These are phyloP conservation scores for Australoheros facetus DNA, from an alignment of 2,797 vertebrate species.

Conservation along the genomic window DNA sequence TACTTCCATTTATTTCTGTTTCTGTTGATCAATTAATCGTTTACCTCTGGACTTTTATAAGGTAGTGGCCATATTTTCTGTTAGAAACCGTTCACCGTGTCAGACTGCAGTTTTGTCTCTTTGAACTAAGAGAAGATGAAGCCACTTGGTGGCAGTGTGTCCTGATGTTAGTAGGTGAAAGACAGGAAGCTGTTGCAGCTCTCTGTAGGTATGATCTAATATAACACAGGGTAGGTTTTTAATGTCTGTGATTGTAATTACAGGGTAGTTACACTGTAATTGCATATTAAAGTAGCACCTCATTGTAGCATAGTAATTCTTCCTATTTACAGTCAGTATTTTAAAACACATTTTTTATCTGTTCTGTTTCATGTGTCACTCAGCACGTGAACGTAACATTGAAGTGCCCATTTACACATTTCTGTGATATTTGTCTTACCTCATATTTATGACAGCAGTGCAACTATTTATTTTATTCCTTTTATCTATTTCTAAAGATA, in stretches of 20 bases:
- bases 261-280: background rate
- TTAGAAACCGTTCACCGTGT: background rate
- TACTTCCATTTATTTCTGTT: background rate
- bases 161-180: background rate
- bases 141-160: conserved; percentile 7
- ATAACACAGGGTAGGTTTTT: background rate
- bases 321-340: background rate
- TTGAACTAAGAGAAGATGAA: background rate
- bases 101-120: background rate
- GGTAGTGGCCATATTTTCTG: rapidly evolving
- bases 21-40: background rate
- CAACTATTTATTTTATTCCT: conserved; percentile 61
- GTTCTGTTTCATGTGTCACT: background rate
- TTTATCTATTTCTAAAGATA: conserved; percentile 48
- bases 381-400: conserved; percentile 16
- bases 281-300: background rate
- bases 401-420: conserved; percentile 37
- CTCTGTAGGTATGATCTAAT: background rate
- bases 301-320: background rate
- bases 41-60: background rate
- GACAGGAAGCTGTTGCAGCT: background rate
- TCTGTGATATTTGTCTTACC: conserved; percentile 51
- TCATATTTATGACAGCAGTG: conserved; percentile 59
- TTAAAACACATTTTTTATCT: background rate
- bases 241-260: background rate